Percentiles rank a stretch among this genome's conserved stretches.
These are phyloP conservation scores for Thysanoteuthis rhombus DNA, from an alignment of 2,888 invertebrate species.

Conservation along the genomic window DNA sequence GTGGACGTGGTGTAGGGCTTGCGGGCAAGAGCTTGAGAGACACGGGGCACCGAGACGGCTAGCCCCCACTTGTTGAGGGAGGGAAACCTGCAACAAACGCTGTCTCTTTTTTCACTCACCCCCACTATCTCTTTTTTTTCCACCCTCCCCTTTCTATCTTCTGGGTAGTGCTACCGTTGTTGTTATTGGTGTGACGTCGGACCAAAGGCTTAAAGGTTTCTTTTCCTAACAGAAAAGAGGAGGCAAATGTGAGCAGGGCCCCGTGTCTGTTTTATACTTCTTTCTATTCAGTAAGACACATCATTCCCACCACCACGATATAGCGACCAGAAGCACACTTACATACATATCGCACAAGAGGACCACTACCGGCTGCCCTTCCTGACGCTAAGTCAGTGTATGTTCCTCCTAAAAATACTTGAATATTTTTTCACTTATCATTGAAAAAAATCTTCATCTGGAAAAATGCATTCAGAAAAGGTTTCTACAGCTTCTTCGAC, in stretches of 20 bases:
- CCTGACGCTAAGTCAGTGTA: neutral
- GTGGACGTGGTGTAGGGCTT: neutral
- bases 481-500: neutral
- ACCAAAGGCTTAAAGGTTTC: neutral
- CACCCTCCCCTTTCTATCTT: neutral
- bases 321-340: neutral
- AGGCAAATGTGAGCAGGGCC: neutral
- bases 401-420: too few species aligned
- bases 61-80: neutral
- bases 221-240: neutral
- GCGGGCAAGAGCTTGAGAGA: neutral
- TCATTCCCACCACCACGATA: neutral
- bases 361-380: neutral
- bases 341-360: neutral
- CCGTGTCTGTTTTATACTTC: neutral
- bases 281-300: neutral
- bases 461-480: neutral
- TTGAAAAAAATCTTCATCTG: neutral
- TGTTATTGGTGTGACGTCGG: neutral
- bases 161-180: neutral
- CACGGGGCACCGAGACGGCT: neutral
- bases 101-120: neutral
- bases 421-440: neutral
- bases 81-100: neutral
- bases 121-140: neutral